These are phyloP conservation scores for Leptinotarsa haldemani DNA, from an alignment of 2,888 invertebrate genomes.

Conservation along the genomic window DNA sequence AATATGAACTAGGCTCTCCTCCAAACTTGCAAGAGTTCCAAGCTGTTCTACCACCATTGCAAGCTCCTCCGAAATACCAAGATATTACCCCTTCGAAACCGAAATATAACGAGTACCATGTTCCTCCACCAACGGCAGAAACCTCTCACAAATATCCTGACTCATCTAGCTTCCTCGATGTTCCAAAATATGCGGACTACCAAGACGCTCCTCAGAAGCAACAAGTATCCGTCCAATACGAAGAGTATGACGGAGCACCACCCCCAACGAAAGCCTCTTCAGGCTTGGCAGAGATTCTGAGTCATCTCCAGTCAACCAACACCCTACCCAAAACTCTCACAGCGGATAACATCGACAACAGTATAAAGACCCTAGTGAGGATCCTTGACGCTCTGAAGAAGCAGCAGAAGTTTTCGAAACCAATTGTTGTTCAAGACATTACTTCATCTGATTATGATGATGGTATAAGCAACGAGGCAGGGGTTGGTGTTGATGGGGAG, in stretches of 20 bases:
- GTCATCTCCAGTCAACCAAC: constrained; percentile 79
- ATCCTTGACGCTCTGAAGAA: constrained; percentile 78
- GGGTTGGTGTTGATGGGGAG: constrained; percentile 47
- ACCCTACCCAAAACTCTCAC: constrained; percentile 81
- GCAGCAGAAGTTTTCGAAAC: constrained; percentile 61
- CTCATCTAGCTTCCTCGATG: constrained; percentile 7
- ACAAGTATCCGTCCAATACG: constrained; percentile 2
- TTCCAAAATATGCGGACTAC: constrained; percentile 20
- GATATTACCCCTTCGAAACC: neutral
- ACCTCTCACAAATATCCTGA: neutral
- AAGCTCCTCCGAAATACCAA: neutral
- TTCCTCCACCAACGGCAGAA: neutral
- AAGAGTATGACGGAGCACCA: constrained; percentile 12
- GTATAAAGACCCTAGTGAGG: constrained; percentile 80
- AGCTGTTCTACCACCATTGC: neutral
- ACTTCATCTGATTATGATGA: constrained; percentile 38
- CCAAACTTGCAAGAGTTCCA: constrained; percentile 3
- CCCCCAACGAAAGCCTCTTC: constrained; percentile 55
- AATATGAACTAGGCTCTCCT: constrained; percentile 1
- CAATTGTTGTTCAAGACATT: constrained; percentile 62
- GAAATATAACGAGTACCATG: constrained; percentile 5
- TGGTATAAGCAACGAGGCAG: constrained; percentile 58
- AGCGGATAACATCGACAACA: constrained; percentile 81
- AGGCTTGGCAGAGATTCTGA: constrained; percentile 71
- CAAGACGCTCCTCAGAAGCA: constrained; percentile 19